A percentile compares a stretch with the other conserved stretches of the same genome.
phyloP scores from a whole-genome alignment of 2,113 vertebrate genomes.

The Donacobius atricapilla region DNA sequence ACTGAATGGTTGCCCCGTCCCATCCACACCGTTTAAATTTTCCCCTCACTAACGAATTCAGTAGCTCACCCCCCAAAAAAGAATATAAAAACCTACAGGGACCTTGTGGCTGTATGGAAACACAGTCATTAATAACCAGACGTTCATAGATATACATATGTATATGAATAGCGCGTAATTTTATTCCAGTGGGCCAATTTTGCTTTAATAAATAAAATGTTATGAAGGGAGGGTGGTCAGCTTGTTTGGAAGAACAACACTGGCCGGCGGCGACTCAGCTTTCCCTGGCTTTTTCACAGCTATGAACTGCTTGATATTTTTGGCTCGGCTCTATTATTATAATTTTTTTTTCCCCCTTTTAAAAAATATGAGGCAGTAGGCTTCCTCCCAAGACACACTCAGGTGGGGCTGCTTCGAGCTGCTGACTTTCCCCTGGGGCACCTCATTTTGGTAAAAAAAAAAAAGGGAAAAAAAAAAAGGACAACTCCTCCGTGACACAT shows the following conservation, averaged over 20 bases:
- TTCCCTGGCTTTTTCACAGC: conserved; percentile 77
- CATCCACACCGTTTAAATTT: not conserved
- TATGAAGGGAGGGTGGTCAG: conserved; percentile 66
- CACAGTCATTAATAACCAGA: not conserved
- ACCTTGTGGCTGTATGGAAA: not conserved
- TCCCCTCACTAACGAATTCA: not conserved
- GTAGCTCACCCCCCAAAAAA: not conserved
- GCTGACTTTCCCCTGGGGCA: conserved; percentile 65
- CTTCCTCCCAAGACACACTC: conserved; percentile 77
- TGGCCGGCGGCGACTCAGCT: conserved; percentile 69
- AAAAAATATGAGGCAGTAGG: conserved; percentile 73
- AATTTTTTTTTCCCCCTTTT: conserved; percentile 69
- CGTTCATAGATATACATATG: not conserved
- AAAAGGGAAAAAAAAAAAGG: fast-evolving
- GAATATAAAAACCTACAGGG: not conserved
- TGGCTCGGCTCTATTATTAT: conserved; percentile 72
- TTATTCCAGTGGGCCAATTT: conserved; percentile 16
- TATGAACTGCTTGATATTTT: conserved; percentile 79
- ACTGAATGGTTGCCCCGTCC: not conserved
- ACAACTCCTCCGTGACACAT: not conserved
- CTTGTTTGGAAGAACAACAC: conserved; percentile 76
- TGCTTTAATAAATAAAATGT: conserved; percentile 64
- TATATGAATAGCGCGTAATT: not conserved
- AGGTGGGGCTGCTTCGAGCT: conserved; percentile 68
- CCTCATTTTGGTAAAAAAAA: conserved; percentile 19